Percentiles rank a stretch among this genome's conserved stretches.
phyloP scores from a whole-genome alignment of 2,888 invertebrate species.

The Chalcis sispes region DNA sequence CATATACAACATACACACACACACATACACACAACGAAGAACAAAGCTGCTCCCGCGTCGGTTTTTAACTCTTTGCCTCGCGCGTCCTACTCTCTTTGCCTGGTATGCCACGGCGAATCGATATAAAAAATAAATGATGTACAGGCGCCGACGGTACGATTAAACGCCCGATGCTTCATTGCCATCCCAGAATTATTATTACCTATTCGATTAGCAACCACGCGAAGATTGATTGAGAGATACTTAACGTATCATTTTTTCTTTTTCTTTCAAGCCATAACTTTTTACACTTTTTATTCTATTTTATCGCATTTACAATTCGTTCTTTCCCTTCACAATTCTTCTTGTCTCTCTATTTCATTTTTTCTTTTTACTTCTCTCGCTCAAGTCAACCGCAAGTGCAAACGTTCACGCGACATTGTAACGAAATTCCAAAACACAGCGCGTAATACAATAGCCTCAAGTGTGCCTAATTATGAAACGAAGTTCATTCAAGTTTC shows the following conservation, averaged over 20 bases:
- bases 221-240: too few species aligned
- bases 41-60: background rate
- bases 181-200: background rate
- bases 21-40: background rate
- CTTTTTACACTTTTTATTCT: too few species aligned
- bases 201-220: too few species aligned
- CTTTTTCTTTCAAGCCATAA: too few species aligned
- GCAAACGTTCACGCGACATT: background rate
- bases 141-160: conserved; percentile 30
- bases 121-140: too few species aligned
- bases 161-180: conserved; percentile 25
- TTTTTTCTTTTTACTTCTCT: conserved; percentile 8
- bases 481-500: conserved; percentile 33
- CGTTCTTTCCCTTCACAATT: background rate
- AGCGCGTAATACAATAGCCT: conserved; percentile 30
- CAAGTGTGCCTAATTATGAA: conserved; percentile 40
- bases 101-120: conserved; percentile 20
- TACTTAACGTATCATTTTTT: too few species aligned
- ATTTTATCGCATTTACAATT: too few species aligned
- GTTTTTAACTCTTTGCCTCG: background rate
- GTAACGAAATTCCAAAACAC: conserved; percentile 19
- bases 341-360: background rate
- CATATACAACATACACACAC: background rate
- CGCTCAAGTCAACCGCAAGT: background rate
- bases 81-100: background rate